phyloP scores from a whole-genome alignment of 2,113 vertebrate genomes.

The Dipodomys stephensi region DNA sequence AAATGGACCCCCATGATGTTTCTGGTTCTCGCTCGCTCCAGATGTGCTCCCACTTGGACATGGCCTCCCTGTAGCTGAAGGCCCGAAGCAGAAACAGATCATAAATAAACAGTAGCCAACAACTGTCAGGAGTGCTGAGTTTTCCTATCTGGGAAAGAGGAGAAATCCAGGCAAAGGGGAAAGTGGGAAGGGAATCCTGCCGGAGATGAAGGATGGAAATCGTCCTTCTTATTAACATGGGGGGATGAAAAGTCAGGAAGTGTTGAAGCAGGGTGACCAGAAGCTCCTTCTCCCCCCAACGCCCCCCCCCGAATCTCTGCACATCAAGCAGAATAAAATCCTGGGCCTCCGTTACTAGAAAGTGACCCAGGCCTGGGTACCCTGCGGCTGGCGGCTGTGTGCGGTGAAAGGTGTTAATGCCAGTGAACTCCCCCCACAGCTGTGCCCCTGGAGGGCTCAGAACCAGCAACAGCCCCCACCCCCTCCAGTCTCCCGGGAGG shows the following conservation, averaged over 20 bases:
- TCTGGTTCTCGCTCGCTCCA: not conserved
- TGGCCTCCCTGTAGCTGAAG: not conserved
- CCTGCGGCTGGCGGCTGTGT: not conserved
- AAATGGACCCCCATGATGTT: not conserved
- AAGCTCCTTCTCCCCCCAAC: not conserved
- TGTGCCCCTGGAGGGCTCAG: not conserved
- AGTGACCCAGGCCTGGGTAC: not conserved
- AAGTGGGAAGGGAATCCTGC: not conserved
- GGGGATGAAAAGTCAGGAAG: too few relatives aligned
- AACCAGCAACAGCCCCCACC: not conserved
- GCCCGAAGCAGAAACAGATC: not conserved
- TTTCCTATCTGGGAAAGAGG: not conserved
- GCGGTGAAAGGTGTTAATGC: not conserved
- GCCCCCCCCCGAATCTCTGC: not conserved
- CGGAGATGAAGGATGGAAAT: not conserved
- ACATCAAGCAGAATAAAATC: conserved; percentile 1
- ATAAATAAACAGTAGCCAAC: not conserved
- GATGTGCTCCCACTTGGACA: not conserved
- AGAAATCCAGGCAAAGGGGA: not conserved
- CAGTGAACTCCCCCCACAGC: not conserved
- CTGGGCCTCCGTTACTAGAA: not conserved
- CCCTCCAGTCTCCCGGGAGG: not conserved
- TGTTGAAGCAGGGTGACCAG: not conserved
- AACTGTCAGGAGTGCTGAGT: not conserved
- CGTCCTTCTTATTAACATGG: not conserved